Evolutionary conservation across 23 tunicate species (phyloP).

Genomic region (Trididemnum clinides): DNA sequence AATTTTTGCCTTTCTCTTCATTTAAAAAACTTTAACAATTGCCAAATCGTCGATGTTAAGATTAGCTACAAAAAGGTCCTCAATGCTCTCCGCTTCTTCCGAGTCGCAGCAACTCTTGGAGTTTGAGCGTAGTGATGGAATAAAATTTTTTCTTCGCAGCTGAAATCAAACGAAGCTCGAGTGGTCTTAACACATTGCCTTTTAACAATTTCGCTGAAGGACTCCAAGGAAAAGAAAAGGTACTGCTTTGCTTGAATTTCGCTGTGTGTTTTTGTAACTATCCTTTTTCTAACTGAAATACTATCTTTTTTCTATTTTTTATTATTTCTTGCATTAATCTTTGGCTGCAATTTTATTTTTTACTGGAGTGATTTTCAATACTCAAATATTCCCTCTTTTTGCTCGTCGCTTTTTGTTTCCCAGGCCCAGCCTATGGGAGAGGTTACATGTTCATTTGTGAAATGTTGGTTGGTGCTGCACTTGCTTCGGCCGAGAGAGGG

Average conservation of each 20-base stretch:
- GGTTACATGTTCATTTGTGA: background rate
- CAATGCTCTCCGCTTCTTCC: background rate
- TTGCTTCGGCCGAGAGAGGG: background rate
- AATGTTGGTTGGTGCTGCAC: background rate
- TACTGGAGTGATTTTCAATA: background rate
- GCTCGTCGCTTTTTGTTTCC: background rate
- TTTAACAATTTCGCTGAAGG: background rate
- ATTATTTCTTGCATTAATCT: background rate
- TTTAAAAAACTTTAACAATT: background rate
- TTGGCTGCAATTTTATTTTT: background rate
- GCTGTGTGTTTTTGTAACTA: background rate
- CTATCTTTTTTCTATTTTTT: background rate
- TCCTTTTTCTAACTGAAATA: background rate
- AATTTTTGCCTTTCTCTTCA: background rate
- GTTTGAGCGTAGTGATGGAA: background rate
- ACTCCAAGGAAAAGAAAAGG: background rate
- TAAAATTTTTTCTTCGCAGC: background rate
- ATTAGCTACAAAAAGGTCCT: background rate
- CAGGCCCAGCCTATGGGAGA: background rate
- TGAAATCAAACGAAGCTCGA: background rate
- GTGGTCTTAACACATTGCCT: background rate
- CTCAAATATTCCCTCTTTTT: background rate
- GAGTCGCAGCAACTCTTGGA: background rate
- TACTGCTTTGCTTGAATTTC: background rate
- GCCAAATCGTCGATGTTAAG: background rate